Base-by-base conservation (phyloP, 30 jellyfish, hydroid and myxozoan species). In the Hydractinia symbiolongicarpus region DNA sequence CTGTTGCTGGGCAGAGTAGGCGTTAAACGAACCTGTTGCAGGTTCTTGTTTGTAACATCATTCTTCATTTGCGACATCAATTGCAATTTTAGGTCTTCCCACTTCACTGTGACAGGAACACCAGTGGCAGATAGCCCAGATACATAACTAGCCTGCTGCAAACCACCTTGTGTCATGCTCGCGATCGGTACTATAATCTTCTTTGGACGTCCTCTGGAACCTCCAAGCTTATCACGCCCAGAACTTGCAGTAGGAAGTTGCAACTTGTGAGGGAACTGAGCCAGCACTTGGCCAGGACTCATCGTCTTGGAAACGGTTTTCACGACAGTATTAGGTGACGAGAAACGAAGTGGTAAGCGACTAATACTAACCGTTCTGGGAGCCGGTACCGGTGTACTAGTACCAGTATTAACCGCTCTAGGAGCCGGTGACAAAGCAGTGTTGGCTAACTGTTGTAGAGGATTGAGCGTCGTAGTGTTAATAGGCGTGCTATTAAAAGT, bases 61-160 rank as follows among this genome's bases (percentile, higher is more conserved):
- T 13, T 66, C 13, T 74, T 53, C 83, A 74, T 74, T 74, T 74
- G 83, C 70, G 68, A 74, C 83, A 74, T 74, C 9, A 74, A 67
- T 58, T 74, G 83, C 68, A 44, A 49, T 50, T 74, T 74, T 4
- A 74, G 83, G 21, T 74, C 83, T 9, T 74, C 68, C 83, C 83
- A 74, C 8, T 55, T 20, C 51, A 74, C 66, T 53, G 83, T 74
- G 74, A 64, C 40, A 7, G 74, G 74, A 13, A 51, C 9, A 7
- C 74, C 74, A 6, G 17, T 51, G 9, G 74, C 19, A 64, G 19
- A n/a, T n/a, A n/a, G 2, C 40, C 74, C 74, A 6, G 74, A 64
- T 51, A 64, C 74, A 64, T 64, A 64, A 44, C 53, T 64, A n/a
- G 74, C 74, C 40, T 64, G 74, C 40, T 6, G n/a, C 5, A 67